These are phyloP conservation scores for Nematopogon swammerdamellus DNA, from an alignment of 2,888 invertebrate species.

Conservation along the genomic window DNA sequence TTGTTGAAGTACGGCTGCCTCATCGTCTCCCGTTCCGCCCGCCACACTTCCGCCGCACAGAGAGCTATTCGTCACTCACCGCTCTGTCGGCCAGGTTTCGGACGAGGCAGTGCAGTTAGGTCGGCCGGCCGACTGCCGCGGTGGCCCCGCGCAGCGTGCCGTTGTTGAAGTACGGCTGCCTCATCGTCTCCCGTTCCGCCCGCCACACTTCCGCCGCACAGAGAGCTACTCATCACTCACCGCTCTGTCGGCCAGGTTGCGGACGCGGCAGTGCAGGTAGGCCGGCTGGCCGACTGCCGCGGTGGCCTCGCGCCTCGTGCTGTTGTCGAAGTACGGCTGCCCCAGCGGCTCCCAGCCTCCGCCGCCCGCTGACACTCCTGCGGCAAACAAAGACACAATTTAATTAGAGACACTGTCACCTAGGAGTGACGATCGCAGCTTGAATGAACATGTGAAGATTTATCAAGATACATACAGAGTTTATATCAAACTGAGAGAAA, in stretches of 20 bases:
- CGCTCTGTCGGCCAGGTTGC: constrained; percentile 85
- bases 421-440: no score
- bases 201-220: no score
- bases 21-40: no score
- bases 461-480: no score
- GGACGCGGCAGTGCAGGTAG: constrained; percentile 78
- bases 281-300: constrained; percentile 87
- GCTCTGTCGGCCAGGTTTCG: constrained; percentile 85
- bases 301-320: constrained; percentile 78
- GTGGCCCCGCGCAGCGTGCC: constrained; percentile 73
- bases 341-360: constrained; percentile 69
- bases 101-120: constrained; percentile 81
- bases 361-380: constrained; percentile 52
- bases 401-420: no score
- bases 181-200: no score
- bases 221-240: constrained; percentile 52
- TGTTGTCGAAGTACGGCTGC: constrained; percentile 87
- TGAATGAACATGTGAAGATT: no score
- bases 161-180: no score
- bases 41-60: no score
- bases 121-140: constrained; percentile 83
- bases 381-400: constrained; percentile 5
- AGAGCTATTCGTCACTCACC: constrained; percentile 53
- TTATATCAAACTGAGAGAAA: no score
- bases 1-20: no score